Evolutionary conservation across 1,140 invertebrate species (phyloP), one percentile per base, ranked within the genome.

Genomic region (Caenorhabditis brenneri): DNA sequence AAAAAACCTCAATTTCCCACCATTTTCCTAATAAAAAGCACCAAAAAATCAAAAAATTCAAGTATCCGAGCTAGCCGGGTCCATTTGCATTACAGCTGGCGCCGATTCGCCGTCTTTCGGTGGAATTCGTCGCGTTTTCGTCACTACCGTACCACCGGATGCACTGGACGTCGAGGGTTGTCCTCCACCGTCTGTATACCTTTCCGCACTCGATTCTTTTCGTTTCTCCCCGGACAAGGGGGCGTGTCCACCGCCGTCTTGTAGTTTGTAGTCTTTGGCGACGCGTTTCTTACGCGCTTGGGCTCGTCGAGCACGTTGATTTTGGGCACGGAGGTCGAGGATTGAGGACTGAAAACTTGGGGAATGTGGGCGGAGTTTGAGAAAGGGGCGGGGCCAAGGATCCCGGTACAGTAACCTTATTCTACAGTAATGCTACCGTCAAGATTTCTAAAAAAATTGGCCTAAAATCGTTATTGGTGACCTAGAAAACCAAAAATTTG

Each of bases 241-340:
- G 9, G 19, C 7, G 2, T n/a, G 19, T 22, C 24, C 24, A 69
- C 81, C 69, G 3, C 58, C 42, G n/a, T 29, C 0, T 2, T 29
- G 22, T 12, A 33, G 22, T 83, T 83, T 49, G n/a, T 74, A 29
- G 9, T 78, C 51, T 49, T 83, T 65, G 16, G 42, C 81, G 7
- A 83, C 74, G 10, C 81, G 81, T 39, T 74, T 74, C n/a, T 74
- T 74, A 10, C 65, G 65, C 10, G 65, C 65, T 24, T 74, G 65
- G 1, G 65, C 65, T 2, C 65, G 65, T 24, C 65, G 65, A 12
- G 65, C 65, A 74, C 65, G 65, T 24, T 74, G 65, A 36, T 74
- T 74, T 42, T 74, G 81, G 22, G 60, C 81, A 4, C 81, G 81
- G 9, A 48, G 81, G 16, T 51, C 81, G 39, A 49, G 22, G 39